phyloP scores from a whole-genome alignment of 2,888 invertebrate species.

The Drosophila anceps region DNA sequence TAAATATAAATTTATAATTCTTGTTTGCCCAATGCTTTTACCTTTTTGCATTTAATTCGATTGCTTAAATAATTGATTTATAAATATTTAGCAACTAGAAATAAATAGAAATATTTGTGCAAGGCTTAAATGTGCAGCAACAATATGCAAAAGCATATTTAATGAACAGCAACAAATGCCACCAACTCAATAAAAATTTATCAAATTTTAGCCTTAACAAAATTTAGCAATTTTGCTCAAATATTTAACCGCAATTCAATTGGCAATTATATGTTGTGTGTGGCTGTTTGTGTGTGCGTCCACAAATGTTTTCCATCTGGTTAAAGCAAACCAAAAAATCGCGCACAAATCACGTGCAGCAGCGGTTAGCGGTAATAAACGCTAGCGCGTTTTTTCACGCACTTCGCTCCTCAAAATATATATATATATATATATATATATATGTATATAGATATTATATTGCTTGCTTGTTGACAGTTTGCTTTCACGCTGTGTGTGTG shows the following conservation, averaged over 20 bases:
- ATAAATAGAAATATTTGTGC: not conserved
- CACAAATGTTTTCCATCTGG: slow-evolving; percentile 36
- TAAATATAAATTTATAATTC: not conserved
- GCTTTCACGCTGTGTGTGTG: not conserved
- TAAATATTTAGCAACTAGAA: slow-evolving; percentile 9
- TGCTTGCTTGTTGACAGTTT: slow-evolving; percentile 18
- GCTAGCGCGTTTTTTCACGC: slow-evolving; percentile 57
- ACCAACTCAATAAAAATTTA: slow-evolving; percentile 8
- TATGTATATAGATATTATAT: slow-evolving; percentile 14
- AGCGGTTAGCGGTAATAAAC: slow-evolving; percentile 68
- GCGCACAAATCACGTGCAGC: slow-evolving; percentile 69
- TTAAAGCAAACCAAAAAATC: slow-evolving; percentile 50
- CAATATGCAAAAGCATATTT: slow-evolving; percentile 2
- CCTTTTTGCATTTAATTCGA: slow-evolving; percentile 9
- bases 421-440: slow-evolving; percentile 6
- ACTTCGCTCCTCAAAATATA: slow-evolving; percentile 1
- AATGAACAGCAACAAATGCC: slow-evolving; percentile 3
- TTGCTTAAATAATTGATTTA: slow-evolving; percentile 30
- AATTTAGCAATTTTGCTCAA: slow-evolving; percentile 47
- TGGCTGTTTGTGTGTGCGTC: slow-evolving; percentile 25
- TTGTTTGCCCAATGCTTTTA: not conserved
- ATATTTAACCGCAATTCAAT: slow-evolving; percentile 70
- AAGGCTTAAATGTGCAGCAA: slow-evolving; percentile 3
- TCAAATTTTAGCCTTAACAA: slow-evolving; percentile 24
- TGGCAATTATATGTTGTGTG: slow-evolving; percentile 45